A percentile compares a stretch with the other conserved stretches of the same genome.
Evolutionary conservation across 1,140 invertebrate species (phyloP).

Genomic region (Platorchestia sp.): DNA sequence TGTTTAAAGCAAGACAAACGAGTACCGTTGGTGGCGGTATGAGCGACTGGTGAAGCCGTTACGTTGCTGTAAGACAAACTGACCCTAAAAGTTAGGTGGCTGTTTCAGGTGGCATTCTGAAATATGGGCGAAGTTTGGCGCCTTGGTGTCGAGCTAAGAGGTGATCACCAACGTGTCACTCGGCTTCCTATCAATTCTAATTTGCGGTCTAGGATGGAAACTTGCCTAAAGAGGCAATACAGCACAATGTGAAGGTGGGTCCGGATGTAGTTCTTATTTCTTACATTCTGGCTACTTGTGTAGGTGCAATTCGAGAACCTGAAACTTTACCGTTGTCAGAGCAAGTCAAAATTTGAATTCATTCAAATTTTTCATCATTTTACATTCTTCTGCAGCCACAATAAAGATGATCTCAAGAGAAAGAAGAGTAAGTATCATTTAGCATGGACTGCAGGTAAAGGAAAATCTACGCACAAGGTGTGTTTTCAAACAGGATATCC

Average conservation of each 20-base stretch:
- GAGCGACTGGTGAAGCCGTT: background rate
- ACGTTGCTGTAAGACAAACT: constrained; percentile 40
- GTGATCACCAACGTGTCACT: background rate
- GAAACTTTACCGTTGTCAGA: too few species aligned
- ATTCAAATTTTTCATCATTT: too few species aligned
- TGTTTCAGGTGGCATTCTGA: constrained; percentile 6
- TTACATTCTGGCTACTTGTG: too few species aligned
- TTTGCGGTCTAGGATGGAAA: background rate
- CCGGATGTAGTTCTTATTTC: background rate
- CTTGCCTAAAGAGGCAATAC: background rate
- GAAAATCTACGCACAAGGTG: too few species aligned
- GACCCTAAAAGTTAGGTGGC: constrained; percentile 16
- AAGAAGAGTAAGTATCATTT: too few species aligned
- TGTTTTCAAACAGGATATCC: too few species aligned
- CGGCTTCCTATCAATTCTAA: background rate
- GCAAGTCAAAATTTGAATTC: too few species aligned
- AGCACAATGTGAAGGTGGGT: background rate
- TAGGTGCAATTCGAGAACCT: too few species aligned
- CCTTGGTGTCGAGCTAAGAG: background rate
- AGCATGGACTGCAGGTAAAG: too few species aligned
- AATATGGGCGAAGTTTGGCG: background rate
- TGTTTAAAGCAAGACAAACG: background rate
- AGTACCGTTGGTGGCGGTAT: background rate
- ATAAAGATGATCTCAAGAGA: too few species aligned
- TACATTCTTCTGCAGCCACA: too few species aligned